Conservation (phyloP, 1,140 invertebrate genomes). For the Ips nitidus region DNA sequence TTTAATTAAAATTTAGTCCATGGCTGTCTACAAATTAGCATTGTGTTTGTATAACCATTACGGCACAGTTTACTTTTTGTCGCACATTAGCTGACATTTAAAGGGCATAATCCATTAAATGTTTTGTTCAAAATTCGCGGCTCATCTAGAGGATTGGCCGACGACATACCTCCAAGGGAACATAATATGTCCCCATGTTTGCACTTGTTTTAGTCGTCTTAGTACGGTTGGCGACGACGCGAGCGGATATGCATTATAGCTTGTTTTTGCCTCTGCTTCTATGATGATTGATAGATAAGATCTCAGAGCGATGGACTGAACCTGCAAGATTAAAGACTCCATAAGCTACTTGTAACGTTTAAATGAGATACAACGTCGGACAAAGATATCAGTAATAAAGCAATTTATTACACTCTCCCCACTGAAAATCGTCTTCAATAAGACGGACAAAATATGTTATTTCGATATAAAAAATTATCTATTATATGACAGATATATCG, state of each 20-base stretch:
- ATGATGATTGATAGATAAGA: conserved; percentile 5
- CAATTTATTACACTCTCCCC: neutral
- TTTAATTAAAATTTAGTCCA: neutral
- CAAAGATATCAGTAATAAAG: no score
- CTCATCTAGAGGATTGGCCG: conserved; percentile 19
- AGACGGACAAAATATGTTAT: conserved; percentile 30
- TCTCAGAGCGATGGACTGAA: neutral
- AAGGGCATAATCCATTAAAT: conserved; percentile 31
- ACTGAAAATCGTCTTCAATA: conserved; percentile 22
- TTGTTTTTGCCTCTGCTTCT: neutral
- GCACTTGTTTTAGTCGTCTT: conserved; percentile 11
- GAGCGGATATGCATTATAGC: conserved; percentile 4
- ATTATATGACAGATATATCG: conserved; percentile 37
- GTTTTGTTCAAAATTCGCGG: conserved; percentile 20
- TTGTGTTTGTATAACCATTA: conserved; percentile 27
- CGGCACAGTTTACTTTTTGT: conserved; percentile 18
- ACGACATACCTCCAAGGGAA: neutral
- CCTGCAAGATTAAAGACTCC: conserved; percentile 1
- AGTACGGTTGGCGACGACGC: conserved; percentile 1
- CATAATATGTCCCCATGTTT: conserved; percentile 1
- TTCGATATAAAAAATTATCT: conserved; percentile 36
- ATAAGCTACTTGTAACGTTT: neutral
- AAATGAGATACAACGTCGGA: neutral
- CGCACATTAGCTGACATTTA: conserved; percentile 31
- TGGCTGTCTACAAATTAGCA: conserved; percentile 17